These are phyloP conservation scores for Drosophila rufa DNA, from an alignment of 1,140 invertebrate genomes.

Conservation along the genomic window DNA sequence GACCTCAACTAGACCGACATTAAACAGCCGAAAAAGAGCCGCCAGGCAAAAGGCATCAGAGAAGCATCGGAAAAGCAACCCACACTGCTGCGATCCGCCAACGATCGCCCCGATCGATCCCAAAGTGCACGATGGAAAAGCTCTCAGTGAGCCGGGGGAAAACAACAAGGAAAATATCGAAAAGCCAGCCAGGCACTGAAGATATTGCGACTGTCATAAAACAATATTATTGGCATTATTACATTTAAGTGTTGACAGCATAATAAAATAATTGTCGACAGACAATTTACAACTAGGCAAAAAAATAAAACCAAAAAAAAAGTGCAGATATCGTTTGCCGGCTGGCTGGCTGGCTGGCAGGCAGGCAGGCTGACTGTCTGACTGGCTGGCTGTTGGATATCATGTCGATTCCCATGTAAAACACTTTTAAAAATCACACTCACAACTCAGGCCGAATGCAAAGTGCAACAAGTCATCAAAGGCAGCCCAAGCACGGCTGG, in stretches of 20 bases:
- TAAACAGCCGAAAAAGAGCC: conserved; percentile 49
- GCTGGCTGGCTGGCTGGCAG: conserved; percentile 10
- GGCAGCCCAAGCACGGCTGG: conserved; percentile 43
- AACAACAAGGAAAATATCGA: conserved; percentile 56
- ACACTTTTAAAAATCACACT: conserved; percentile 84
- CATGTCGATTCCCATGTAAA: conserved; percentile 83
- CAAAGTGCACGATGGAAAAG: conserved; percentile 60
- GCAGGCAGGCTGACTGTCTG: not conserved
- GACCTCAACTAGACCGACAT: conserved; percentile 55
- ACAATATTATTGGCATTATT: conserved; percentile 85
- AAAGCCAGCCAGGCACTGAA: conserved; percentile 59
- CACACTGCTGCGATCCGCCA: conserved; percentile 57
- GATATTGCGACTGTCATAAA: conserved; percentile 84
- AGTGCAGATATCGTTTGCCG: conserved; percentile 45
- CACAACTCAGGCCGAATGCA: conserved; percentile 80
- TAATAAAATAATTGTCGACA: conserved; percentile 85
- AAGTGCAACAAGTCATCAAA: conserved; percentile 78
- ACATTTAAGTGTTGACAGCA: conserved; percentile 85
- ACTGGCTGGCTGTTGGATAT: conserved; percentile 32
- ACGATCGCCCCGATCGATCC: conserved; percentile 72
- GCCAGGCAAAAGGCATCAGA: conserved; percentile 29
- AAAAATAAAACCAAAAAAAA: conserved; percentile 25
- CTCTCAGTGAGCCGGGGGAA: conserved; percentile 17
- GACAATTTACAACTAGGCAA: conserved; percentile 67
- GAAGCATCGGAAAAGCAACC: conserved; percentile 48